These are phyloP conservation scores for Electrona antarctica DNA, from an alignment of 2,113 vertebrate genomes.

Conservation along the genomic window DNA sequence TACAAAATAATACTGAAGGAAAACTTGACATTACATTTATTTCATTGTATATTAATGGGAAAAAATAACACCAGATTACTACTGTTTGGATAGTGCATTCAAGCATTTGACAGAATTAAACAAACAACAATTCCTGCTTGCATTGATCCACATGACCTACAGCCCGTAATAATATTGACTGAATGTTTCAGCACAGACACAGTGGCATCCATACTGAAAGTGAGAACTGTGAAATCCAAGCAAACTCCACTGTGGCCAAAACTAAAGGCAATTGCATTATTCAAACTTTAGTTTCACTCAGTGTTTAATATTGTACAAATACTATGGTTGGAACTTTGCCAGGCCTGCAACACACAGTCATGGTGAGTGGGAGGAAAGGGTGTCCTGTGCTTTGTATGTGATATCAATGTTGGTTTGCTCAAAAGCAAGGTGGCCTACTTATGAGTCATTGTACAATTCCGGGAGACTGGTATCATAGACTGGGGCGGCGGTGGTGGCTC, in stretches of 20 bases:
- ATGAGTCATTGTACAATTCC: constrained; percentile 72
- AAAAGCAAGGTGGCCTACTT: constrained; percentile 63
- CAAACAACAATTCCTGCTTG: background rate
- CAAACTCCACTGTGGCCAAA: constrained; percentile 9
- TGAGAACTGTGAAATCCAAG: background rate
- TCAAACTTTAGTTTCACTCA: constrained; percentile 20
- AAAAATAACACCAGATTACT: background rate
- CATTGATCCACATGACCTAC: constrained; percentile 1
- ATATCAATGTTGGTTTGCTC: constrained; percentile 64
- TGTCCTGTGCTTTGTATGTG: constrained; percentile 59
- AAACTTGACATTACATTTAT: background rate
- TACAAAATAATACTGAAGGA: background rate
- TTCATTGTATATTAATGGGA: background rate
- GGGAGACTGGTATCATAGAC: constrained; percentile 64
- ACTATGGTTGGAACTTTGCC: constrained; percentile 52
- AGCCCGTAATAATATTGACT: background rate
- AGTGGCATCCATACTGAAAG: background rate
- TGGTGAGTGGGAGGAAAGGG: constrained; percentile 65
- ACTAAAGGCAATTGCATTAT: constrained; percentile 31
- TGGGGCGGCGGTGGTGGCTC: no score
- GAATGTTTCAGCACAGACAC: background rate
- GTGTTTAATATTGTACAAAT: constrained; percentile 23
- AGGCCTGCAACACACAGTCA: constrained; percentile 66
- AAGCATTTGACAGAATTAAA: background rate
- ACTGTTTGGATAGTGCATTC: background rate